A percentile compares a stretch with the other conserved stretches of the same genome.
Conservation (phyloP, 2,888 invertebrate species). For the Iselma pallidipennis region DNA sequence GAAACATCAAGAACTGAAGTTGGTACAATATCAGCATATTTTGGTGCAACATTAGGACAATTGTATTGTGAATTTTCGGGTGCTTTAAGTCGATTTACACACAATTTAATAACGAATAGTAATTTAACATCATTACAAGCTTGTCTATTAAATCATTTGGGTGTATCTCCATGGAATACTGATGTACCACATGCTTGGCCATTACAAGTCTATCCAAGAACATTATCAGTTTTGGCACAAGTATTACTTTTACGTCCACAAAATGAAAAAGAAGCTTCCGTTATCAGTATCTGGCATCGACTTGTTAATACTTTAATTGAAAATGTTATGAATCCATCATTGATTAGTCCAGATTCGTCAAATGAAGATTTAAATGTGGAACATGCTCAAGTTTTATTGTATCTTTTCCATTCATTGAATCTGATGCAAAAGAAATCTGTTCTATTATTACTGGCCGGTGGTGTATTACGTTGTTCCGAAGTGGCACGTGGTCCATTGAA, state of each 20-base stretch:
- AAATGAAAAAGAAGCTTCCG: conserved; percentile 85
- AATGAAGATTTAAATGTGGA: conserved; percentile 94
- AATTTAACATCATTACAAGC: conserved; percentile 72
- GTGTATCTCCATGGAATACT: conserved; percentile 73
- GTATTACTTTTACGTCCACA: conserved; percentile 78
- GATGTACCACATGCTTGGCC: conserved; percentile 73
- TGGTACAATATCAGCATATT: conserved; percentile 74
- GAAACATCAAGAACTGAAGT: conserved; percentile 85
- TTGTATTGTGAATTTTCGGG: conserved; percentile 77
- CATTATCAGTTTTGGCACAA: conserved; percentile 80
- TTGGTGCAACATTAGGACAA: conserved; percentile 70
- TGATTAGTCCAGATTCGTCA: conserved; percentile 66
- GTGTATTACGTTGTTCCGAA: conserved; percentile 69
- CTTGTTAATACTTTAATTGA: conserved; percentile 87
- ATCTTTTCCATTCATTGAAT: conserved; percentile 92
- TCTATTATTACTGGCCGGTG: conserved; percentile 79
- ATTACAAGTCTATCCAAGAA: conserved; percentile 77
- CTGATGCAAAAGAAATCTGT: conserved; percentile 97
- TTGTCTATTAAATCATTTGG: conserved; percentile 71
- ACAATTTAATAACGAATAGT: conserved; percentile 75
- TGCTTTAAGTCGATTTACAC: conserved; percentile 77
- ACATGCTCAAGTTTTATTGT: conserved; percentile 90
- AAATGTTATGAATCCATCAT: conserved; percentile 71
- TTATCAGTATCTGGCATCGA: conserved; percentile 90
- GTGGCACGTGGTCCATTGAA: conserved; percentile 63